These are phyloP conservation scores for Vireo altiloquus DNA, from an alignment of 2,113 vertebrate species.

Conservation along the genomic window DNA sequence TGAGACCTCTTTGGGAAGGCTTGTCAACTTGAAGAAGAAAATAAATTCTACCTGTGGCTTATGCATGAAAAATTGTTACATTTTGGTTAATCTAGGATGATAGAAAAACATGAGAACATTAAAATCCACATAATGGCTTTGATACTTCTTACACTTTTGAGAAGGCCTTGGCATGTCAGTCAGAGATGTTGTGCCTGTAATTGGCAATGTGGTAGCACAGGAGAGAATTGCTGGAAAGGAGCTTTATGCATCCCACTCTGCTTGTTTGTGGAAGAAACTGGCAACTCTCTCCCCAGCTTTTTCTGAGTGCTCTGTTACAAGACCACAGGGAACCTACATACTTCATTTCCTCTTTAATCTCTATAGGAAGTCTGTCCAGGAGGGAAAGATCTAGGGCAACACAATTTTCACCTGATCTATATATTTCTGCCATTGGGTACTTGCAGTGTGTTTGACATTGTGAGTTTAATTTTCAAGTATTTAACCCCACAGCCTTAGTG, in stretches of 20 bases:
- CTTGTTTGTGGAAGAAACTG: neutral
- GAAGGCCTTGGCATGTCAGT: neutral
- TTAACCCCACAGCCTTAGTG: accelerated
- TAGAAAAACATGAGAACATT: neutral
- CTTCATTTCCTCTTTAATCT: neutral
- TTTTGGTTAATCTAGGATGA: neutral
- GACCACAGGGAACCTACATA: neutral
- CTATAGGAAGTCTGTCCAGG: neutral
- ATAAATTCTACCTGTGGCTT: neutral
- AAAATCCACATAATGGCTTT: neutral
- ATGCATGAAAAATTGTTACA: neutral
- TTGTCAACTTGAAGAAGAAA: neutral
- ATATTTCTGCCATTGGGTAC: neutral
- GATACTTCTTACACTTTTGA: neutral
- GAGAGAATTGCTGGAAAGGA: neutral
- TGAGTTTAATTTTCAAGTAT: neutral
- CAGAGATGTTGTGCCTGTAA: neutral
- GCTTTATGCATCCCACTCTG: neutral
- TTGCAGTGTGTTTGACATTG: neutral
- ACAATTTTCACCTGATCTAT: neutral
- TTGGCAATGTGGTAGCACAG: neutral
- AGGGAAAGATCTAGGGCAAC: neutral
- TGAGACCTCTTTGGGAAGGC: neutral
- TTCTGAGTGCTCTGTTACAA: neutral
- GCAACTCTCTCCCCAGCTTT: neutral